Percentiles rank a stretch among this genome's conserved stretches.
Evolutionary conservation across 2,797 vertebrate species (phyloP).

Genomic region (Antennarius maculatus): DNA sequence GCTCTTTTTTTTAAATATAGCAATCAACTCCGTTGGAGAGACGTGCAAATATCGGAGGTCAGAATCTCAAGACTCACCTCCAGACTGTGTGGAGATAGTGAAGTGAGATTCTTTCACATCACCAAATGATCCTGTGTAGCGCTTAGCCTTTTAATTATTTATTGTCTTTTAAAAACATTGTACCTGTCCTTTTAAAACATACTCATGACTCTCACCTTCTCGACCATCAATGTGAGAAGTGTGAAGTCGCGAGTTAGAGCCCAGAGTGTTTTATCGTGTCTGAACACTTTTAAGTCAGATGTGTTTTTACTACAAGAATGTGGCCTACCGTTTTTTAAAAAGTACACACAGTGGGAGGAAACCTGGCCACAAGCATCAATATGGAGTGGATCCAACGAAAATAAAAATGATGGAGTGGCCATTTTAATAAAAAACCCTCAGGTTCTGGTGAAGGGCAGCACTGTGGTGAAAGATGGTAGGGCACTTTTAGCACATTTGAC

Average conservation of each 20-base stretch:
- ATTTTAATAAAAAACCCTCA: no score
- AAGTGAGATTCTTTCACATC: background rate
- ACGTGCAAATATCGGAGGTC: background rate
- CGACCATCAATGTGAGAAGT: no score
- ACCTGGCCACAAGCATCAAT: no score
- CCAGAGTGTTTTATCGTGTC: background rate
- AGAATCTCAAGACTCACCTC: background rate
- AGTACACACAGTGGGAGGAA: no score
- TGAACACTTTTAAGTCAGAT: background rate
- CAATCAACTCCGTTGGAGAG: background rate
- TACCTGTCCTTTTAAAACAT: background rate
- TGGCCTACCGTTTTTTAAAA: no score
- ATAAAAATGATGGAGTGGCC: no score
- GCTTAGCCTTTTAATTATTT: background rate
- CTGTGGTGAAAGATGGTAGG: no score
- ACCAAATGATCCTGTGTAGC: no score
- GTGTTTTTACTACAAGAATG: no score
- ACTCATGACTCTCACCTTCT: background rate
- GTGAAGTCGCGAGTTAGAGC: background rate
- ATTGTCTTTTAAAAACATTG: background rate
- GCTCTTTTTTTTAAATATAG: background rate
- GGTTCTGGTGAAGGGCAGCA: no score
- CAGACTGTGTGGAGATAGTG: background rate
- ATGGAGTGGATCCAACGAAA: no score
- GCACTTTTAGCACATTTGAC: no score